These are phyloP conservation scores for Rhopilema esculentum DNA, from an alignment of 30 jellyfish, hydroid and myxozoan species.

Conservation along the genomic window DNA sequence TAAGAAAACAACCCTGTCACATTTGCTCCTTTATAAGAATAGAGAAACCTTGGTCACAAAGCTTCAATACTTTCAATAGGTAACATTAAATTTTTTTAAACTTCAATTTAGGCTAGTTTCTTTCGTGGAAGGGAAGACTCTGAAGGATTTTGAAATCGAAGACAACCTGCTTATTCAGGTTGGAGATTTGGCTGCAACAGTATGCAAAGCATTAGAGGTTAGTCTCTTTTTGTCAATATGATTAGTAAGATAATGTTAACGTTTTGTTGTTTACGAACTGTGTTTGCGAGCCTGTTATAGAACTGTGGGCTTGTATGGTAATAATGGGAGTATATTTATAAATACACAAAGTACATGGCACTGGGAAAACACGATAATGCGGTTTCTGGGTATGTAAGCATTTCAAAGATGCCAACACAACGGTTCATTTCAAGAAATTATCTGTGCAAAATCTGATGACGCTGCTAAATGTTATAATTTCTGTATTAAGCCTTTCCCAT, in stretches of 20 bases:
- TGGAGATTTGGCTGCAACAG: constrained; percentile 49
- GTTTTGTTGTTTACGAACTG: neutral
- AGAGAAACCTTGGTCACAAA: neutral
- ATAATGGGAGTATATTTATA: too few species aligned
- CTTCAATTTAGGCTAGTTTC: constrained; percentile 17
- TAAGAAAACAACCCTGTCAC: too few species aligned
- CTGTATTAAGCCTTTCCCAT: too few species aligned
- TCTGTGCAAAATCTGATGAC: too few species aligned
- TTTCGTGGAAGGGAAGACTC: constrained; percentile 32
- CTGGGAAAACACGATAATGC: too few species aligned
- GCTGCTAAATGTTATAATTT: too few species aligned
- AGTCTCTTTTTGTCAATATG: neutral
- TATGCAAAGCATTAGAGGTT: constrained; percentile 49
- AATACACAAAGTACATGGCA: too few species aligned
- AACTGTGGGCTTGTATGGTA: too few species aligned
- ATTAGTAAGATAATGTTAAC: neutral
- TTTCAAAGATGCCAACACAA: too few species aligned
- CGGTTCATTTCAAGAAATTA: too few species aligned
- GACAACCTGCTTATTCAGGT: constrained; percentile 25
- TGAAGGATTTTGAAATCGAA: neutral
- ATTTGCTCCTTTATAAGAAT: neutral
- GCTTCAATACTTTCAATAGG: neutral
- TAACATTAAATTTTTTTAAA: neutral
- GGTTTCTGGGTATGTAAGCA: too few species aligned
- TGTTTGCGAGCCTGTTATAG: neutral